These are phyloP conservation scores for Nansenia antarctica DNA, from an alignment of 2,113 vertebrate species.

Conservation along the genomic window DNA sequence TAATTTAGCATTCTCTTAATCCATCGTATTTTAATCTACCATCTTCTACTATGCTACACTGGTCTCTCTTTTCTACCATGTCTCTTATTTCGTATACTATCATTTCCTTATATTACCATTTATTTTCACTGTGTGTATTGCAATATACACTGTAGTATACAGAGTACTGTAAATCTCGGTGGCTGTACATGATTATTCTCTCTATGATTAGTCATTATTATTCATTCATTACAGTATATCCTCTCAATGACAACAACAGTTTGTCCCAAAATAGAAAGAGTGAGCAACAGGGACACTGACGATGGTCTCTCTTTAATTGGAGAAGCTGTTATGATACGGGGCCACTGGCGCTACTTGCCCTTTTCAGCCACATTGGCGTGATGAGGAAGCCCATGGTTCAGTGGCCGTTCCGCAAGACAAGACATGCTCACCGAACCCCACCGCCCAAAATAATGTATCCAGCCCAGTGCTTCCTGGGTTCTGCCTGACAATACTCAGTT, in stretches of 20 bases:
- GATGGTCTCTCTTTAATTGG: slow-evolving; percentile 46
- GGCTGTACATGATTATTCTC: no score
- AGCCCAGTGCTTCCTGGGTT: slow-evolving; percentile 30
- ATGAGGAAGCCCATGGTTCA: slow-evolving; percentile 52
- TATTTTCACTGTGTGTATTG: no score
- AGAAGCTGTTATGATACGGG: slow-evolving; percentile 51
- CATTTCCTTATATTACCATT: no score
- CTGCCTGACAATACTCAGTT: not conserved
- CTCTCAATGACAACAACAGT: slow-evolving; percentile 25
- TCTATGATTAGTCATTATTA: no score
- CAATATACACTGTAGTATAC: no score
- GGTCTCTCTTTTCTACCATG: no score
- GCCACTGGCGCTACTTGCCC: slow-evolving; percentile 61
- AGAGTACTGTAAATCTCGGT: no score
- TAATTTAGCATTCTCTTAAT: no score
- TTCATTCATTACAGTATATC: no score
- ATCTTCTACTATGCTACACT: no score
- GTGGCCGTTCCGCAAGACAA: slow-evolving; percentile 45
- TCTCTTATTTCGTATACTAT: no score
- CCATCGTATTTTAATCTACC: no score
- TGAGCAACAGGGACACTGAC: slow-evolving; percentile 38
- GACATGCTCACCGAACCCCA: slow-evolving; percentile 36
- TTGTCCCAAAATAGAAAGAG: slow-evolving; percentile 35
- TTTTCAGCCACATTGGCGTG: slow-evolving; percentile 57
- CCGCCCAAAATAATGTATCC: slow-evolving; percentile 40